phyloP scores from a whole-genome alignment of 1,140 invertebrate species.

The Drosophila repleta region DNA sequence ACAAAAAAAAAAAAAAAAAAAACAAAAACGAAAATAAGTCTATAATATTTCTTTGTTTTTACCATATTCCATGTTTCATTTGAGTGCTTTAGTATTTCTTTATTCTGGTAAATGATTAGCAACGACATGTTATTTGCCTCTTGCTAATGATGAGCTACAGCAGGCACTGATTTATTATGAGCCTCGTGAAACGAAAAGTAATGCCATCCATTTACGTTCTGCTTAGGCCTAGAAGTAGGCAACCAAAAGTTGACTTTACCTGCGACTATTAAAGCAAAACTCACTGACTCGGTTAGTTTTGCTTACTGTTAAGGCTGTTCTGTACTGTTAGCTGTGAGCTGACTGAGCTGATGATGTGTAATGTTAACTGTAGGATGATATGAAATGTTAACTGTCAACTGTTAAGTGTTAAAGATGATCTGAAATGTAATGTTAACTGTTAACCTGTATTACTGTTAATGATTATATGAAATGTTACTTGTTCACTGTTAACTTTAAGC shows the following conservation, averaged over 20 bases:
- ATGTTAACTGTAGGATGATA: too few relatives aligned
- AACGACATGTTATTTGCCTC: slow-evolving; percentile 78
- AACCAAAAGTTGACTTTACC: slow-evolving; percentile 6
- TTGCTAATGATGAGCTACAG: slow-evolving; percentile 66
- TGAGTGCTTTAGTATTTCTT: slow-evolving; percentile 26
- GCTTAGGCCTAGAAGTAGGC: slow-evolving; percentile 18
- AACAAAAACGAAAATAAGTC: not conserved
- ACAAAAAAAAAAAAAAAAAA: slow-evolving; percentile 38
- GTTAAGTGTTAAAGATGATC: too few relatives aligned
- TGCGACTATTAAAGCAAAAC: not conserved
- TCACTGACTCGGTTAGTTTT: not conserved
- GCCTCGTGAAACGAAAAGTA: slow-evolving; percentile 27
- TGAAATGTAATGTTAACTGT: too few relatives aligned
- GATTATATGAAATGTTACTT: too few relatives aligned
- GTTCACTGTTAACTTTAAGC: too few relatives aligned
- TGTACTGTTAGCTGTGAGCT: too few relatives aligned
- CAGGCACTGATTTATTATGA: slow-evolving; percentile 66
- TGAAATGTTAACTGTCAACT: too few relatives aligned
- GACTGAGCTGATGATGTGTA: too few relatives aligned
- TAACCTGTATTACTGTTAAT: too few relatives aligned
- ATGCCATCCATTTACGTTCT: slow-evolving; percentile 41
- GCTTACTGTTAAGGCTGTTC: not conserved
- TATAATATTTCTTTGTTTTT: slow-evolving; percentile 40
- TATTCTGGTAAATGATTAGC: slow-evolving; percentile 65
- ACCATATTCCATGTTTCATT: slow-evolving; percentile 57